Evolutionary conservation across 2,113 vertebrate genomes (phyloP).

Genomic region (Cichladusa arquata): DNA sequence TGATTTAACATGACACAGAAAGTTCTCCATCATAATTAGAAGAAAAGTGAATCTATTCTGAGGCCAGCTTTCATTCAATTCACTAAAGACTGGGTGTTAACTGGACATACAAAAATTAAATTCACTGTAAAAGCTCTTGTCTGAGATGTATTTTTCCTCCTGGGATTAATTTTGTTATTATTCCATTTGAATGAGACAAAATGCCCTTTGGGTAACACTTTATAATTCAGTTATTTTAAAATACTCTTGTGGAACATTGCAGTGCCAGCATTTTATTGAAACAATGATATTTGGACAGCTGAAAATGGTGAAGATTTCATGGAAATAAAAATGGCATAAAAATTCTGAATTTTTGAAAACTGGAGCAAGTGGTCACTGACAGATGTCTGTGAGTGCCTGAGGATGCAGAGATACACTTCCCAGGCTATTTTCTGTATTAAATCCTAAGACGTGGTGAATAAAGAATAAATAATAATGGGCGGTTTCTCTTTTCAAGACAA

Average conservation of each 20-base stretch:
- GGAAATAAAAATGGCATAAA: not conserved
- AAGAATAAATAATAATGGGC: not conserved
- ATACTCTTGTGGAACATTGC: not conserved
- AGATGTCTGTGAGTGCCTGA: not conserved
- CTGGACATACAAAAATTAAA: slow-evolving; percentile 6
- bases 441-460: not conserved
- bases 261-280: slow-evolving; percentile 2
- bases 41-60: not conserved
- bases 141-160: not conserved
- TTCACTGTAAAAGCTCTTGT: not conserved
- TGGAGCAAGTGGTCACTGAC: not conserved
- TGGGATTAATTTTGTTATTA: slow-evolving; percentile 21
- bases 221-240: slow-evolving; percentile 26
- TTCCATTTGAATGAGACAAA: slow-evolving; percentile 18
- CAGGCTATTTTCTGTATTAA: not conserved
- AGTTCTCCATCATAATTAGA: not conserved
- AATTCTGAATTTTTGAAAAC: not conserved
- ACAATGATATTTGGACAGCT: not conserved
- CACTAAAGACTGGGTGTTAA: not conserved
- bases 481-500: not conserved
- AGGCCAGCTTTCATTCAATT: not conserved
- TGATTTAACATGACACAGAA: not conserved
- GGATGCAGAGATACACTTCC: not conserved
- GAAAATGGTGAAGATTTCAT: not conserved
- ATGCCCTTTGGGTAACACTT: slow-evolving; percentile 3